Evolutionary conservation across 1,140 invertebrate species (phyloP), one percentile per base, ranked within the genome.

Genomic region (Anastrepha obliqua): DNA sequence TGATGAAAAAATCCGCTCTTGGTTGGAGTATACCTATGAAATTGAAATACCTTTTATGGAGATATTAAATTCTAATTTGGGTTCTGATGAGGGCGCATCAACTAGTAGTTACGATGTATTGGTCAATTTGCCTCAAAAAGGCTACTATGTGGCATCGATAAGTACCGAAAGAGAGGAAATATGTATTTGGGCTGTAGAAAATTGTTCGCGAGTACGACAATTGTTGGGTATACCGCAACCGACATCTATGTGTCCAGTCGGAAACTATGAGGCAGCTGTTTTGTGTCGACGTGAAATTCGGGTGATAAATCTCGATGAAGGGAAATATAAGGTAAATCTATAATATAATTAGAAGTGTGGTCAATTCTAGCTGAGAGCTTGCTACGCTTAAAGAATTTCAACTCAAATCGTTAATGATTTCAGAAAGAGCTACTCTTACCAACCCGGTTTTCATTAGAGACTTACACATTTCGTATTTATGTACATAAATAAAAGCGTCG

Each of bases 261-360:
- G 97, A 91, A 95, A 96, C 89, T 95, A 95, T 89, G 95, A 95
- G 87, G 97, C 96, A 88, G 95, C 98, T 88, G 96, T 98, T 62
- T 94, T 98, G 20, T 98, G 97, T 92, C 95, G 96, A 85, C 93
- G 97, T 42, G 97, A 98, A 92, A 95, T 98, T 6, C 94, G 95
- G 88, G 95, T 97, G 17, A 97, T 97, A 90, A 96, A 98, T 93
- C 93, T 98, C 15, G 95, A 97, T 91, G 94, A 95, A 92, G 97
- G 97, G 87, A 94, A 91, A 89, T 93, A 92, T 64, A 93, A 92
- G 91, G 93, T 93, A 64, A 89, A 44, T 47, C 3, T 11, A 74
- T 29, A 42, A 15, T 42, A 74, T 29, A 29, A 29, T 29, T 29
- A 29, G 0, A 29, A 29, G 29, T 29, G 29, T 29, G 29, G 29